A percentile compares a stretch with the other conserved stretches of the same genome.
Evolutionary conservation across 2,888 invertebrate species (phyloP).

Genomic region (Oxytorus armatus): DNA sequence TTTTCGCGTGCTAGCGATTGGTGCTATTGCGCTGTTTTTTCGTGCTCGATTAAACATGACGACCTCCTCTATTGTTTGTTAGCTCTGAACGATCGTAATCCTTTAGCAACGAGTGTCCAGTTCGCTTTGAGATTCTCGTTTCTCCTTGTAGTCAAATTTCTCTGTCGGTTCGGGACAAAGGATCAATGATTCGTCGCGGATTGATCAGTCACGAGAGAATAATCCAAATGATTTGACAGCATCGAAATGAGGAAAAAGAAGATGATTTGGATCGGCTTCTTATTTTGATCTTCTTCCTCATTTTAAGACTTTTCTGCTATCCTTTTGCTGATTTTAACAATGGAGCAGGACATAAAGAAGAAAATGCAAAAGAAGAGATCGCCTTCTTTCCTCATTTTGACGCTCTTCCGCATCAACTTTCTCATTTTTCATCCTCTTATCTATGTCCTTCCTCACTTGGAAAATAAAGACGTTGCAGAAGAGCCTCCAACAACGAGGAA

Average conservation of each 20-base stretch:
- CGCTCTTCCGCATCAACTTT: background rate
- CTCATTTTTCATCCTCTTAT: no score
- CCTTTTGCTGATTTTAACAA: background rate
- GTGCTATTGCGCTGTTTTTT: constrained; percentile 61
- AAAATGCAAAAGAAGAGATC: no score
- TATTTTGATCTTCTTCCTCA: background rate
- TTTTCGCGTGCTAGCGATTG: constrained; percentile 36
- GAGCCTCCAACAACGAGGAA: no score
- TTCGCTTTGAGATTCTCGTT: constrained; percentile 29
- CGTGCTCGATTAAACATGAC: constrained; percentile 66
- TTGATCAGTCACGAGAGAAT: constrained; percentile 1
- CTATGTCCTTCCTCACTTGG: no score
- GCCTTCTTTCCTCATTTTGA: background rate
- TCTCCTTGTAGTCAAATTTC: constrained; percentile 53
- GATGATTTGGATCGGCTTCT: no score
- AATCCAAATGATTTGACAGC: no score
- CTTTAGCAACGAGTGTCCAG: constrained; percentile 39
- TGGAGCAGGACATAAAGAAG: no score
- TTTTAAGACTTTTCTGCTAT: background rate
- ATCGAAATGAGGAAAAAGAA: no score
- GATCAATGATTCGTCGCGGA: constrained; percentile 1
- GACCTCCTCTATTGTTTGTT: constrained; percentile 49
- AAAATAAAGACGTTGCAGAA: no score
- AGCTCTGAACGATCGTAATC: constrained; percentile 24
- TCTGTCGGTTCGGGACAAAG: constrained; percentile 37